These are phyloP conservation scores for Chlorodrepanis virens DNA, from an alignment of 2,113 vertebrate genomes.

Conservation along the genomic window DNA sequence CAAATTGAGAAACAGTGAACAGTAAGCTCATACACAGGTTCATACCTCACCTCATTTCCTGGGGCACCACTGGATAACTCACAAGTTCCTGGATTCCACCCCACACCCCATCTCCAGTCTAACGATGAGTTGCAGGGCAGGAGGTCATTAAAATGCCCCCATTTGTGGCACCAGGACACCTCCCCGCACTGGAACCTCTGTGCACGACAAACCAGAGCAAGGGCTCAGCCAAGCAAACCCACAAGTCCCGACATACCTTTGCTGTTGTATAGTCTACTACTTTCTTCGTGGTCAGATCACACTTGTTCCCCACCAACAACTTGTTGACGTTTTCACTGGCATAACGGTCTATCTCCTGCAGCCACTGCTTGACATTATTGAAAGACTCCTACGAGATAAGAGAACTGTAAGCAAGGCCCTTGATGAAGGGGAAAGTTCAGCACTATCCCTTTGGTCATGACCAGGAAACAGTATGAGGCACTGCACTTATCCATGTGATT, in stretches of 20 bases:
- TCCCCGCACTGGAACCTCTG: background rate
- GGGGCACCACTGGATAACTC: background rate
- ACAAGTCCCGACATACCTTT: constrained; percentile 74
- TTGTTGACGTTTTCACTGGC: constrained; percentile 99
- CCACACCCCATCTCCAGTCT: background rate
- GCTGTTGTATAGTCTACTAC: constrained; percentile 97
- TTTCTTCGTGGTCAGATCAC: constrained; percentile 96
- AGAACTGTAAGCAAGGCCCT: constrained; percentile 8
- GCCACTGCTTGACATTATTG: constrained; percentile 98
- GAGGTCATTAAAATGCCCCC: accelerated
- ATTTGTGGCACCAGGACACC: accelerated
- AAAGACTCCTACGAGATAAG: constrained; percentile 87
- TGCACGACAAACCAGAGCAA: accelerated
- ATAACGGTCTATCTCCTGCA: constrained; percentile 98
- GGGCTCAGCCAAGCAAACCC: background rate
- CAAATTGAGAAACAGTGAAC: background rate
- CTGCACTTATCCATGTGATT: background rate
- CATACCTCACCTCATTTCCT: background rate
- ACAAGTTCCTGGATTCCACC: background rate
- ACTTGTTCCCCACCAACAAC: constrained; percentile 97
- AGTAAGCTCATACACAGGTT: background rate
- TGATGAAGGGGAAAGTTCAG: background rate
- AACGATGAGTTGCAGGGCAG: accelerated
- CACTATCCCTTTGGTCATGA: background rate
- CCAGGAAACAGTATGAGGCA: background rate